These are phyloP conservation scores for Carassius carassius DNA, from an alignment of 2,113 vertebrate species.

Conservation along the genomic window DNA sequence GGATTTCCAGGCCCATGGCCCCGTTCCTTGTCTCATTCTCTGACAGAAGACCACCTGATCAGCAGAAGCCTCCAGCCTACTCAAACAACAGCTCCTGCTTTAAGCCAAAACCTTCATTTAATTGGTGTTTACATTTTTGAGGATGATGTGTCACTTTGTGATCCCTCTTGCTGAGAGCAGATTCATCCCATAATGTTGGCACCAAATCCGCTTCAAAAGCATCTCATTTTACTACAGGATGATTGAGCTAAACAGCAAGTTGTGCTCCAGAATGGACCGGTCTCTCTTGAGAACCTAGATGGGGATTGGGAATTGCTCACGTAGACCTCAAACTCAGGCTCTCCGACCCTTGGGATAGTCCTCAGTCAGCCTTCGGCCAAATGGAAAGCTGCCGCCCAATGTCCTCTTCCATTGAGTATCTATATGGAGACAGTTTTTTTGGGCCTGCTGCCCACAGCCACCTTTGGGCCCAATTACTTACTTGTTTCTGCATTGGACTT, in stretches of 20 bases:
- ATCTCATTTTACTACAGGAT: conserved; percentile 27
- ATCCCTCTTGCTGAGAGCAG: conserved; percentile 7
- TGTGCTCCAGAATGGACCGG: conserved; percentile 39
- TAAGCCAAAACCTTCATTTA: conserved; percentile 31
- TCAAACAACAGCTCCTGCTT: conserved; percentile 37
- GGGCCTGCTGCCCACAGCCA: conserved; percentile 76
- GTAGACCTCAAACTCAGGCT: conserved; percentile 53
- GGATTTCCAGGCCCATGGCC: conserved; percentile 32
- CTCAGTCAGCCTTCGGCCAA: conserved; percentile 74
- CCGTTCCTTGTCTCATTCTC: conserved; percentile 6
- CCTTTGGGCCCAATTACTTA: conserved; percentile 80
- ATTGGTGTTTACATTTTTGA: conserved; percentile 50
- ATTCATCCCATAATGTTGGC: conserved; percentile 58
- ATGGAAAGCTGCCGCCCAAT: conserved; percentile 65
- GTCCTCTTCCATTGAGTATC: conserved; percentile 52
- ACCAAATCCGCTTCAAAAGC: conserved; percentile 36
- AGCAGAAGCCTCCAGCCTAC: conserved; percentile 24
- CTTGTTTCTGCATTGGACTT: conserved; percentile 70
- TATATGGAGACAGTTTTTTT: conserved; percentile 45
- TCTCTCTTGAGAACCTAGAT: conserved; percentile 54
- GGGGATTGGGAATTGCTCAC: conserved; percentile 58
- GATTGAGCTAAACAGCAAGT: conserved; percentile 18
- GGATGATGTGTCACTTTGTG: conserved; percentile 7
- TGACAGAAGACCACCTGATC: conserved; percentile 18
- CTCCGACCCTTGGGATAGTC: conserved; percentile 57